Conservation (phyloP, 1,140 invertebrate species). For the Linepithema humile region DNA sequence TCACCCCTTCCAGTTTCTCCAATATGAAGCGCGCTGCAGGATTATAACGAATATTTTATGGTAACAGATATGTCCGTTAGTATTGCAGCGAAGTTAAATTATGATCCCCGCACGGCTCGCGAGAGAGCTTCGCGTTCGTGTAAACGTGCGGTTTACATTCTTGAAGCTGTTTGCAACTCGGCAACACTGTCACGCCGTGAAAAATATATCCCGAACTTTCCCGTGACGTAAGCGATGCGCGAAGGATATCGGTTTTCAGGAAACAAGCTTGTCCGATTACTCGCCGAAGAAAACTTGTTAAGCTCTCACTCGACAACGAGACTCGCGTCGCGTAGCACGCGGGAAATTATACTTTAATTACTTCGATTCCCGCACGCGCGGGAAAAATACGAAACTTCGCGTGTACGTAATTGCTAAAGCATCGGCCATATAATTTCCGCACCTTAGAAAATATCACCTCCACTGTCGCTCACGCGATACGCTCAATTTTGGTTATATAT, state of each 20-base stretch:
- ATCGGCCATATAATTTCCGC: conserved; percentile 38
- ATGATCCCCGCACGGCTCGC: background rate
- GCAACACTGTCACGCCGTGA: background rate
- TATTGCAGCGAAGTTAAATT: conserved; percentile 31
- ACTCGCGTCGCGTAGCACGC: background rate
- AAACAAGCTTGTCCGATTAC: conserved; percentile 14
- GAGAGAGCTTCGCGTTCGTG: conserved; percentile 1
- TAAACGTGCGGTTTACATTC: conserved; percentile 37
- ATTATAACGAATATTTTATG: conserved; percentile 47
- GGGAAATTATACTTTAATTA: conserved; percentile 52
- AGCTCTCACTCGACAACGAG: conserved; percentile 29
- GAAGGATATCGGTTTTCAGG: conserved; percentile 1
- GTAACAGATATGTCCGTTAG: conserved; percentile 26
- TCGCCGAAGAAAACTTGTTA: conserved; percentile 42
- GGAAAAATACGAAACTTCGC: conserved; percentile 22
- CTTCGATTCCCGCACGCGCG: conserved; percentile 28
- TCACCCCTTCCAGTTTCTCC: background rate
- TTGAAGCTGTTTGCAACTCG: conserved; percentile 40
- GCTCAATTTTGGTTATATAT: background rate
- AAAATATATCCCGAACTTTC: conserved; percentile 37
- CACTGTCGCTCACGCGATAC: conserved; percentile 30
- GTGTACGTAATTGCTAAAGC: conserved; percentile 37
- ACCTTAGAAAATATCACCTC: conserved; percentile 22
- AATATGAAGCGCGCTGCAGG: conserved; percentile 13
- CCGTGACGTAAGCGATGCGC: conserved; percentile 1